phyloP scores from a whole-genome alignment of 2,797 vertebrate genomes.

The Syndactyla subalaris region DNA sequence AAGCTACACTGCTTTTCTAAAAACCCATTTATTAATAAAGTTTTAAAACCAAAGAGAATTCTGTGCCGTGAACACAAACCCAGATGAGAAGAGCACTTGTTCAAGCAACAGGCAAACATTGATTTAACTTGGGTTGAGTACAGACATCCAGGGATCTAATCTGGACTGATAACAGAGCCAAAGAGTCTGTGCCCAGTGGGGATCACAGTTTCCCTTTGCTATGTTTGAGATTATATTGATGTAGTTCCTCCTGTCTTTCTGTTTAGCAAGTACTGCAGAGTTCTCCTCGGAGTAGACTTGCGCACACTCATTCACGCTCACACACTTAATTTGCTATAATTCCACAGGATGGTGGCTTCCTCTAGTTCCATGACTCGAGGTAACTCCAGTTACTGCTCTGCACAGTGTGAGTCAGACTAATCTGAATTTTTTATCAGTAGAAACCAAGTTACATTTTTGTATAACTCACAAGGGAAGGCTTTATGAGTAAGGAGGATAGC shows the following conservation, averaged over 20 bases:
- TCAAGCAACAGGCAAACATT: not conserved
- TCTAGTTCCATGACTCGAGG: not conserved
- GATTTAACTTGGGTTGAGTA: not conserved
- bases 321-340: not conserved
- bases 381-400: not conserved
- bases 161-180: not conserved
- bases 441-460: not conserved
- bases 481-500: not conserved
- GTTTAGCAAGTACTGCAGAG: not conserved
- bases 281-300: not conserved
- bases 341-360: not conserved
- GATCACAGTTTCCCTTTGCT: not conserved
- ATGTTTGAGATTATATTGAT: not conserved
- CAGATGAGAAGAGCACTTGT: not conserved
- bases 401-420: not conserved
- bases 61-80: not conserved
- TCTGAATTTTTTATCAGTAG: not conserved
- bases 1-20: not conserved
- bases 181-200: not conserved
- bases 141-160: not conserved
- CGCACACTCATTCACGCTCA: not conserved
- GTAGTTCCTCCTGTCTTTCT: not conserved
- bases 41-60: conserved; percentile 13
- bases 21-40: not conserved
- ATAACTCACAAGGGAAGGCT: not conserved